Conservation (phyloP, 2,888 invertebrate species). For the Neoitamus cyanurus region DNA sequence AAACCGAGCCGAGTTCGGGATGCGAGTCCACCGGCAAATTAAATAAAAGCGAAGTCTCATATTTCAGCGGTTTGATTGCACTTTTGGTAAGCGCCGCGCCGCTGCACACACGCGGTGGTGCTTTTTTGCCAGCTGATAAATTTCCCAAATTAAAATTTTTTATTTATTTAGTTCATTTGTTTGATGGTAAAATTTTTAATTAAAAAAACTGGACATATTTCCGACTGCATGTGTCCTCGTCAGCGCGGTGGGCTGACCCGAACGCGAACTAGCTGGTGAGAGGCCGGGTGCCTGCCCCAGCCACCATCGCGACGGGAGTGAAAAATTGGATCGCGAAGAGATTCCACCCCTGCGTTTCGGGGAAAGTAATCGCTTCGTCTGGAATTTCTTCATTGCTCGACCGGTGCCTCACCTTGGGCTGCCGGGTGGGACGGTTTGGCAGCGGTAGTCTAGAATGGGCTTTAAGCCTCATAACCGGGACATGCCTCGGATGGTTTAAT, state of each 20-base stretch:
- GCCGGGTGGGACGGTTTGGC: neutral
- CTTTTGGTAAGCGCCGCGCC: constrained; percentile 14
- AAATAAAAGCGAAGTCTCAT: constrained; percentile 50
- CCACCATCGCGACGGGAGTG: neutral
- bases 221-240: constrained; percentile 8
- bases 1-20: neutral
- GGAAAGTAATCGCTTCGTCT: constrained; percentile 15
- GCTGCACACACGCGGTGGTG: neutral
- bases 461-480: neutral
- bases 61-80: constrained; percentile 52
- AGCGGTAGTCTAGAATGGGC: no score
- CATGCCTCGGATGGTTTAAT: neutral
- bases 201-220: constrained; percentile 52
- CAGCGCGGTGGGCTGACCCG: neutral
- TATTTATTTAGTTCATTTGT: constrained; percentile 55
- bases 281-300: neutral
- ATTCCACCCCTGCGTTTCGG: neutral
- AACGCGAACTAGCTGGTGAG: neutral
- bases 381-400: neutral
- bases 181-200: constrained; percentile 55
- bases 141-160: constrained; percentile 47
- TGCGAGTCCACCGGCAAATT: constrained; percentile 37
- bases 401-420: neutral
- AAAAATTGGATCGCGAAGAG: neutral
- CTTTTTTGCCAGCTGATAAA: constrained; percentile 37